Conservation (phyloP, 2,113 vertebrate species). For the Protobothrops flavoviridis region DNA sequence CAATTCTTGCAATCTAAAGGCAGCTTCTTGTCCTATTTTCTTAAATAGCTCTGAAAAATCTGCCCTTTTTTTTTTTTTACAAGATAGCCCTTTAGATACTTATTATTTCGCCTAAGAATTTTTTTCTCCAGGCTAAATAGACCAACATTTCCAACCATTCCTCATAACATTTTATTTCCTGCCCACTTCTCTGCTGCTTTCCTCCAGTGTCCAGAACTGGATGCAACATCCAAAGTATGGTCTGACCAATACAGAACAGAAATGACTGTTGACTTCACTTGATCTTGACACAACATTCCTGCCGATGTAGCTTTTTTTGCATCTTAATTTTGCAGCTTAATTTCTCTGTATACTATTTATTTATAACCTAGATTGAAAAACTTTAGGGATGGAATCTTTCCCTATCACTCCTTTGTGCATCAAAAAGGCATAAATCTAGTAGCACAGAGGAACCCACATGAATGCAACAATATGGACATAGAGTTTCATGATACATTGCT, state of each 20-base stretch:
- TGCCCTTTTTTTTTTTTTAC: not conserved
- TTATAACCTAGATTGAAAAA: not conserved
- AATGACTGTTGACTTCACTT: not conserved
- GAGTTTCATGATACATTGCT: not conserved
- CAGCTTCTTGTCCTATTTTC: not conserved
- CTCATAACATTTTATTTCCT: not conserved
- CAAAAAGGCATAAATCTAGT: not conserved
- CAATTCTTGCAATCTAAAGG: not conserved
- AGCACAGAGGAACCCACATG: not conserved
- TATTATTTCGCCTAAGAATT: not conserved
- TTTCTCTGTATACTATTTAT: not conserved
- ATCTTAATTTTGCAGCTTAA: no score
- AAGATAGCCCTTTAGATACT: not conserved
- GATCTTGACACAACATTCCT: not conserved
- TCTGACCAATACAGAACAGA: not conserved
- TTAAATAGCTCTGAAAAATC: not conserved
- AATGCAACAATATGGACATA: not conserved
- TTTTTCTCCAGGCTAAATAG: not conserved
- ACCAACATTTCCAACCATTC: not conserved
- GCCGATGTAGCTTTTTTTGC: not conserved
- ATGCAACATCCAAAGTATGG: not conserved
- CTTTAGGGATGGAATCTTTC: not conserved
- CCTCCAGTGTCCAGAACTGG: not conserved
- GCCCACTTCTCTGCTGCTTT: not conserved
- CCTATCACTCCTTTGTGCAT: not conserved